A percentile compares a stretch with the other conserved stretches of the same genome.
Conservation (phyloP, 2,797 vertebrate genomes). For the Tangara arthus region DNA sequence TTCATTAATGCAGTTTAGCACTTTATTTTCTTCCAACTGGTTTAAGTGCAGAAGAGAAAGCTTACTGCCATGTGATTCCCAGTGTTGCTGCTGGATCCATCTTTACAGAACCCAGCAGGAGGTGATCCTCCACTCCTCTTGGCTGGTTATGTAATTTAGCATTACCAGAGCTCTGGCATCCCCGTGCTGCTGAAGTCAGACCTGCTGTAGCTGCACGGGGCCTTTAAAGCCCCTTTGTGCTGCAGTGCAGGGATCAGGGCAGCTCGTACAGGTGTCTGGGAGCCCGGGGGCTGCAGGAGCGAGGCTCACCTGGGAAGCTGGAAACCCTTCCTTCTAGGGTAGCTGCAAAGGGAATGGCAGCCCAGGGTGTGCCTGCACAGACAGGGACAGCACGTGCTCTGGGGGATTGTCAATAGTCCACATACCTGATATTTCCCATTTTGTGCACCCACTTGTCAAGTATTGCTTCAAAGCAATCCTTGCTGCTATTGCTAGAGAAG, state of each 20-base stretch:
- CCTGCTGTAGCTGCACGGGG: background rate
- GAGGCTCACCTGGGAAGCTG: background rate
- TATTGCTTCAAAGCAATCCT: background rate
- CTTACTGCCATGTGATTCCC: background rate
- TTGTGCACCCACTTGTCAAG: background rate
- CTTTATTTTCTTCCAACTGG: background rate
- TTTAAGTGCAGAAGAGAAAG: background rate
- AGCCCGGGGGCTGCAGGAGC: background rate
- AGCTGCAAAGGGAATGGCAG: background rate
- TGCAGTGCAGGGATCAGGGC: background rate
- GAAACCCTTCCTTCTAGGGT: background rate
- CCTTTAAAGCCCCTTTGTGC: background rate
- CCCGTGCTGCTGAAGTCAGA: background rate
- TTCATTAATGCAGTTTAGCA: background rate
- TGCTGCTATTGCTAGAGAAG: background rate
- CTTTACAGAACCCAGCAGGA: background rate
- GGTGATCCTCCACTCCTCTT: background rate
- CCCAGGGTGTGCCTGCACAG: background rate
- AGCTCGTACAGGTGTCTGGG: rapidly evolving
- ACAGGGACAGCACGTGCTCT: background rate
- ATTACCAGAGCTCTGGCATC: too few relatives aligned
- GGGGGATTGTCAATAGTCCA: background rate
- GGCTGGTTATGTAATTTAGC: background rate
- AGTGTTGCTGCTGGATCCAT: background rate
- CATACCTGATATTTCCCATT: background rate